Conservation (phyloP, 2,797 vertebrate species). For the Lutjanus argentimaculatus region DNA sequence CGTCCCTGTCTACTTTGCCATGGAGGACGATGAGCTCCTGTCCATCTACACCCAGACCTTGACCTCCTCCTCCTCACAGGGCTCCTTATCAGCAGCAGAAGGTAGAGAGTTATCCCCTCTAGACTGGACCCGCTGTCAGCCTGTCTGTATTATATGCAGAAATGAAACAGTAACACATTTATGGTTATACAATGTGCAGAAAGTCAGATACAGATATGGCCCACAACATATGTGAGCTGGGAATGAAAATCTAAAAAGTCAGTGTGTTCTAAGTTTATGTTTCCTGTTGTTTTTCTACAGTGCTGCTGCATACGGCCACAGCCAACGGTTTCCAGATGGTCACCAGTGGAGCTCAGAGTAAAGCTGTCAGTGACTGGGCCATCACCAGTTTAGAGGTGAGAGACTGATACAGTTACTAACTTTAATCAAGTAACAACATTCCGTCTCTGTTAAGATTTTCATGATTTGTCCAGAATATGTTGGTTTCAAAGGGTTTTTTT, state of each 20-base stretch:
- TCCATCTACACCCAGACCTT: constrained; percentile 97
- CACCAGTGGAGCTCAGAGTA: constrained; percentile 97
- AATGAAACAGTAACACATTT: neutral
- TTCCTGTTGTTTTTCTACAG: constrained; percentile 74
- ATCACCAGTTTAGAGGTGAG: constrained; percentile 98
- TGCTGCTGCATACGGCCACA: constrained; percentile 96
- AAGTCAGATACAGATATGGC: too few relatives aligned
- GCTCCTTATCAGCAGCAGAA: constrained; percentile 94
- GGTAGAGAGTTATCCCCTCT: constrained; percentile 79
- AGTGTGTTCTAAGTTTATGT: neutral
- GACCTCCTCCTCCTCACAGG: constrained; percentile 94
- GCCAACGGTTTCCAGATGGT: constrained; percentile 99
- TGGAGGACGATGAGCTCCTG: constrained; percentile 95
- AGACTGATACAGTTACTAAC: neutral
- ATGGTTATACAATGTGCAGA: neutral
- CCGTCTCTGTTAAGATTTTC: neutral
- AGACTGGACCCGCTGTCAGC: neutral
- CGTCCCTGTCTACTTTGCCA: constrained; percentile 96
- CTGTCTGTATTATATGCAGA: neutral
- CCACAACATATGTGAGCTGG: neutral
- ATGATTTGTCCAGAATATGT: neutral
- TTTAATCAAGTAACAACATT: neutral
- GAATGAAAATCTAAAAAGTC: neutral
- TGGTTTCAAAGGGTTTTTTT: too few relatives aligned
- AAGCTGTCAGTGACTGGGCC: constrained; percentile 97